A percentile compares a stretch with the other conserved stretches of the same genome.
These are phyloP conservation scores for Ennomos erosarius DNA, from an alignment of 2,888 invertebrate species.

Conservation along the genomic window DNA sequence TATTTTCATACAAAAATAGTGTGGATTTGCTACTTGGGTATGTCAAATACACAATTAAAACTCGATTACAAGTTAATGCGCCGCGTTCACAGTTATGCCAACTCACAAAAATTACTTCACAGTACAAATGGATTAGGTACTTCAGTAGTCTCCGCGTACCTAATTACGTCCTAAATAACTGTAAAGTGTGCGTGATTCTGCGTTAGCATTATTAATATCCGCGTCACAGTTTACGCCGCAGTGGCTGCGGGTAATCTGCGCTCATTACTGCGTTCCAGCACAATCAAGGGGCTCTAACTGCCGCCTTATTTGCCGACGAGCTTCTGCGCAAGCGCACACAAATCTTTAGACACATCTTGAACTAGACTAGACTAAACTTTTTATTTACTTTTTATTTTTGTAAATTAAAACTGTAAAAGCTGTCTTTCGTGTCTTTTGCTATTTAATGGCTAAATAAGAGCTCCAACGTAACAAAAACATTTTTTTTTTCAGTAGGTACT, in stretches of 20 bases:
- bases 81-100: background rate
- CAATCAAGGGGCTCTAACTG: constrained; percentile 79
- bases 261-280: constrained; percentile 63
- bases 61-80: too few relatives aligned
- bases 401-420: too few relatives aligned
- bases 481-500: too few relatives aligned
- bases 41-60: too few relatives aligned
- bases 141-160: constrained; percentile 52
- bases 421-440: too few relatives aligned
- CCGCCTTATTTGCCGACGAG: constrained; percentile 77
- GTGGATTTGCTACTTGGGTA: too few relatives aligned
- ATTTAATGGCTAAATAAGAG: too few relatives aligned
- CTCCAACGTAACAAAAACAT: too few relatives aligned
- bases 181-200: constrained; percentile 62
- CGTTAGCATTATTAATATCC: constrained; percentile 72
- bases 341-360: constrained; percentile 14
- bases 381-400: background rate
- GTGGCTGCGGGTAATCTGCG: constrained; percentile 45
- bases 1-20: too few relatives aligned
- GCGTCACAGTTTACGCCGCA: constrained; percentile 34
- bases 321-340: constrained; percentile 17
- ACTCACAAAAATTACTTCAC: constrained; percentile 14
- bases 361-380: background rate
- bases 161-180: constrained; percentile 74
- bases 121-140: constrained; percentile 41